phyloP scores from a whole-genome alignment of 2,888 invertebrate species.

The Calephelis perditalis region DNA sequence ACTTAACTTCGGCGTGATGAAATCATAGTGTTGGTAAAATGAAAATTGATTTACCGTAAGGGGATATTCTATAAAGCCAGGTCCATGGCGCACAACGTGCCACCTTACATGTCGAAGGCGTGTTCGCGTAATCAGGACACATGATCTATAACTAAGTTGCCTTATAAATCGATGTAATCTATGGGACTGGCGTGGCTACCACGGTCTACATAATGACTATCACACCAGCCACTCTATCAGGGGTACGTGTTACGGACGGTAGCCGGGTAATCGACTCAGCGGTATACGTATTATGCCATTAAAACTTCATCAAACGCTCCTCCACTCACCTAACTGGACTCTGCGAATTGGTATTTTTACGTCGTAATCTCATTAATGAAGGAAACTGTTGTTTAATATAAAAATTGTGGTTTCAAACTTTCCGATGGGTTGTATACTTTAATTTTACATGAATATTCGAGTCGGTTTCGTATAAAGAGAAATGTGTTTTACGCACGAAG shows the following conservation, averaged over 20 bases:
- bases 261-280: constrained; percentile 66
- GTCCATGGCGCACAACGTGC: constrained; percentile 10
- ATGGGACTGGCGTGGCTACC: constrained; percentile 10
- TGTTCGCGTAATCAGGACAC: constrained; percentile 38
- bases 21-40: no score
- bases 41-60: background rate
- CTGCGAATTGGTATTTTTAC: constrained; percentile 34
- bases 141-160: constrained; percentile 32
- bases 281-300: constrained; percentile 70
- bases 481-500: no score
- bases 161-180: constrained; percentile 44
- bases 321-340: constrained; percentile 59
- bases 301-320: constrained; percentile 65
- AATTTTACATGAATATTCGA: no score
- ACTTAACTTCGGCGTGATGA: no score
- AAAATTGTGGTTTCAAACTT: no score
- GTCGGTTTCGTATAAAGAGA: no score
- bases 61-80: constrained; percentile 17
- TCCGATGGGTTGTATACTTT: no score
- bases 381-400: no score
- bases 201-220: constrained; percentile 27
- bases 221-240: constrained; percentile 37
- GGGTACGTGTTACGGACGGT: constrained; percentile 47
- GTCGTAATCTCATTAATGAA: background rate
- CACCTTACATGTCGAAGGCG: constrained; percentile 16